Percentiles rank a stretch among this genome's conserved stretches.
phyloP scores from a whole-genome alignment of 2,113 vertebrate species.

The Trematocara macrostoma region DNA sequence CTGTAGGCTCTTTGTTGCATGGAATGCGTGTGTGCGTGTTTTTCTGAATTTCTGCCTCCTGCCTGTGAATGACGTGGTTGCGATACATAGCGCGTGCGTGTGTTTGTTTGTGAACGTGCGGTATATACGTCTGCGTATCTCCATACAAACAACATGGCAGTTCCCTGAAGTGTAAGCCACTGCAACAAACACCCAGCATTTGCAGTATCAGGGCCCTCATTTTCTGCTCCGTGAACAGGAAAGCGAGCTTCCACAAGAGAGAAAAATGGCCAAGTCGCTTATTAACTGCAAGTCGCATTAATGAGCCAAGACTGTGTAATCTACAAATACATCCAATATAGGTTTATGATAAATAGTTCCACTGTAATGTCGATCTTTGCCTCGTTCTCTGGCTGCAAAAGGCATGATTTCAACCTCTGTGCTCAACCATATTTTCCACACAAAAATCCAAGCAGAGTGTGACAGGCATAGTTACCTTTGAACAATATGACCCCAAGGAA shows the following conservation, averaged over 20 bases:
- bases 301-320: conserved; percentile 51
- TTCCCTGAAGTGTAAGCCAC: conserved; percentile 40
- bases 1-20: conserved; percentile 72
- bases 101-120: conserved; percentile 39
- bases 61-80: conserved; percentile 21
- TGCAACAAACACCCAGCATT: conserved; percentile 36
- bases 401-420: not conserved
- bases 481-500: conserved; percentile 4
- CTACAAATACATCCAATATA: conserved; percentile 52
- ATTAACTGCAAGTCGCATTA: conserved; percentile 56
- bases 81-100: conserved; percentile 17
- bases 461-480: not conserved
- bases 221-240: conserved; percentile 67
- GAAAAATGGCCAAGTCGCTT: conserved; percentile 51
- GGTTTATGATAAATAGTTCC: conserved; percentile 43
- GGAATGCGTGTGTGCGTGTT: conserved; percentile 50
- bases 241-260: conserved; percentile 33
- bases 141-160: conserved; percentile 57
- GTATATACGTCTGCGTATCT: conserved; percentile 24
- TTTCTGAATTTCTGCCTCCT: conserved; percentile 17
- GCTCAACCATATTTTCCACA: not conserved
- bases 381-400: conserved; percentile 25
- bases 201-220: conserved; percentile 46
- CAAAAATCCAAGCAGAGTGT: not conserved
- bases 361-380: conserved; percentile 39